Conservation (phyloP, 2,888 invertebrate species). For the Muschampia plurimacula region DNA sequence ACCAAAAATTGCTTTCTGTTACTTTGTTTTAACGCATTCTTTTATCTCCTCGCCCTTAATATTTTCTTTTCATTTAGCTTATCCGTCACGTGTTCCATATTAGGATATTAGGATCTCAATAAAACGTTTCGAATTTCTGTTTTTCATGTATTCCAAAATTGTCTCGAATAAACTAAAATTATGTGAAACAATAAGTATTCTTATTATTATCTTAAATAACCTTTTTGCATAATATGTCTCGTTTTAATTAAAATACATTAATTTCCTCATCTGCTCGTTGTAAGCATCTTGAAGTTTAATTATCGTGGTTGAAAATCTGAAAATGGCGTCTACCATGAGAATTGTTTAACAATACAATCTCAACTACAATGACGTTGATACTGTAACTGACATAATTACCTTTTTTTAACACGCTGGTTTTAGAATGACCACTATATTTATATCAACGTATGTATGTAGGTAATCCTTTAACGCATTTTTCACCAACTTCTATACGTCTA, state of each 20-base stretch:
- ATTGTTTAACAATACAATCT: constrained; percentile 43
- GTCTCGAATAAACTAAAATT: neutral
- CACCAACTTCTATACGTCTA: too few species aligned
- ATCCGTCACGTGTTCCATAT: neutral
- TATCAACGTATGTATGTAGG: too few species aligned
- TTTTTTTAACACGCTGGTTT: neutral
- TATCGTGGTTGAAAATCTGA: constrained; percentile 27
- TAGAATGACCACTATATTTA: too few species aligned
- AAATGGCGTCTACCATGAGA: constrained; percentile 43
- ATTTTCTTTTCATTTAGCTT: neutral
- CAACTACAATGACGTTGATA: constrained; percentile 40
- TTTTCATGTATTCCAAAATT: neutral
- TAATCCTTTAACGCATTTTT: too few species aligned
- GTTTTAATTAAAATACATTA: constrained; percentile 29
- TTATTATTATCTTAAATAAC: neutral
- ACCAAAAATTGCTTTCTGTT: neutral
- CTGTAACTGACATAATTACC: constrained; percentile 35
- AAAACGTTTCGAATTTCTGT: neutral
- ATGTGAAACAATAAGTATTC: neutral
- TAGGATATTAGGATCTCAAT: neutral
- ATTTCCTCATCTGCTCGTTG: constrained; percentile 21
- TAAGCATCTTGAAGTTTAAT: constrained; percentile 24
- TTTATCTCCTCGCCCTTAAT: neutral
- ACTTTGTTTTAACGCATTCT: neutral
- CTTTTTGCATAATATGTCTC: constrained; percentile 16